These are phyloP conservation scores for Adrianichthys oophorus DNA, from an alignment of 2,797 vertebrate species.

Conservation along the genomic window DNA sequence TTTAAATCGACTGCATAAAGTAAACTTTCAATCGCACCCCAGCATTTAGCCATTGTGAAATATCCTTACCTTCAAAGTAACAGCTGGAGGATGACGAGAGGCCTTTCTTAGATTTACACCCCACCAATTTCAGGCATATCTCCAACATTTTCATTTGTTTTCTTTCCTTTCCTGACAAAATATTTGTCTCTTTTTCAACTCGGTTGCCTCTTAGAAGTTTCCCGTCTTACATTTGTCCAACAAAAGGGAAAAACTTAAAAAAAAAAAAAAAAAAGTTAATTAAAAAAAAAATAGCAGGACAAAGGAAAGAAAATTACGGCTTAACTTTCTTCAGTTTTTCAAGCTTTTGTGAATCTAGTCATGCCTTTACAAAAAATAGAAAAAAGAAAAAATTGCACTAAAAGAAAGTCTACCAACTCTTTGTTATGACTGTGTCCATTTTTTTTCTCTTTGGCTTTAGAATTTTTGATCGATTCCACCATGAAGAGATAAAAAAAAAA, in stretches of 20 bases:
- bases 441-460: slow-evolving; percentile 34
- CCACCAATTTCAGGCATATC: slow-evolving; percentile 99
- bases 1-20: too few relatives aligned
- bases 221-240: slow-evolving; percentile 50
- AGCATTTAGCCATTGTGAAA: slow-evolving; percentile 5
- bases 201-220: slow-evolving; percentile 25
- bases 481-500: slow-evolving; percentile 7
- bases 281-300: slow-evolving; percentile 22
- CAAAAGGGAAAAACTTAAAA: slow-evolving; percentile 2
- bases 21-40: too few relatives aligned
- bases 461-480: slow-evolving; percentile 44
- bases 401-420: slow-evolving; percentile 68
- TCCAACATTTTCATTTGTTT: slow-evolving; percentile 98
- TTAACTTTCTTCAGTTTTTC: slow-evolving; percentile 19
- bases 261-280: slow-evolving; percentile 12
- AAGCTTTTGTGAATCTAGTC: slow-evolving; percentile 30
- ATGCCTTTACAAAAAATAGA: slow-evolving; percentile 20
- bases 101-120: slow-evolving; percentile 98
- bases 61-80: slow-evolving; percentile 93
- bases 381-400: slow-evolving; percentile 42
- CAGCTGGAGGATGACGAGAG: slow-evolving; percentile 98
- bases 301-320: slow-evolving; percentile 5
- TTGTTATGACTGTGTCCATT: slow-evolving; percentile 72
- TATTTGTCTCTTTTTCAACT: slow-evolving; percentile 45
- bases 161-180: slow-evolving; percentile 63